Conservation (phyloP, 2,888 invertebrate genomes). For the Eutolmus rufibarbis region DNA sequence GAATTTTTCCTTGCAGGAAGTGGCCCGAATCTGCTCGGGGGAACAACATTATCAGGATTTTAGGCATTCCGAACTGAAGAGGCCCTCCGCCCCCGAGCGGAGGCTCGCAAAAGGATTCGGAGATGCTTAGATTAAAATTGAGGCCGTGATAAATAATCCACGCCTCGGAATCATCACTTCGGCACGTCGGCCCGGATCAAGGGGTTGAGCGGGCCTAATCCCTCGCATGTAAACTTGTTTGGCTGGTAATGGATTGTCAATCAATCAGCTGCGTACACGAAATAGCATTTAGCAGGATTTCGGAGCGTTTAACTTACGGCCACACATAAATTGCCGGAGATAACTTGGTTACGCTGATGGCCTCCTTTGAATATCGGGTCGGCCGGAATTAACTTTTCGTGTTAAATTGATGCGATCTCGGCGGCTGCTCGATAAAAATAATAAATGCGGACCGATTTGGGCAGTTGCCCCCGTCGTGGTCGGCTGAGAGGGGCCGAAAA, state of each 20-base stretch:
- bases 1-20: slow-evolving; percentile 8
- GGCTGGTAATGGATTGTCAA: slow-evolving; percentile 40
- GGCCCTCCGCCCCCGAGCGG: background rate
- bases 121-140: slow-evolving; percentile 29
- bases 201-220: background rate
- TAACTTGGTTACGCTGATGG: background rate
- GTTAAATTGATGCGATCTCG: background rate
- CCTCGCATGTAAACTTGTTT: slow-evolving; percentile 24
- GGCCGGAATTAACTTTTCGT: slow-evolving; percentile 26
- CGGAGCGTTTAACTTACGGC: slow-evolving; percentile 13
- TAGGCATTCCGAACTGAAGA: background rate
- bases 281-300: slow-evolving; percentile 37
- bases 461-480: background rate
- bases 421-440: background rate
- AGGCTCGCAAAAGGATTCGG: slow-evolving; percentile 30
- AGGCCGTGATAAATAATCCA: slow-evolving; percentile 41
- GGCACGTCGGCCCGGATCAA: slow-evolving; percentile 16
- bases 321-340: background rate
- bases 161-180: slow-evolving; percentile 15
- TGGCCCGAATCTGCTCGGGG: background rate
- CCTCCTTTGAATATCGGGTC: background rate
- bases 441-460: background rate
- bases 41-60: slow-evolving; percentile 39
- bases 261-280: slow-evolving; percentile 31
- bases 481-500: background rate